A percentile compares a stretch with the other conserved stretches of the same genome.
These are phyloP conservation scores for Apeira syringaria DNA, from an alignment of 2,888 invertebrate species.

Conservation along the genomic window DNA sequence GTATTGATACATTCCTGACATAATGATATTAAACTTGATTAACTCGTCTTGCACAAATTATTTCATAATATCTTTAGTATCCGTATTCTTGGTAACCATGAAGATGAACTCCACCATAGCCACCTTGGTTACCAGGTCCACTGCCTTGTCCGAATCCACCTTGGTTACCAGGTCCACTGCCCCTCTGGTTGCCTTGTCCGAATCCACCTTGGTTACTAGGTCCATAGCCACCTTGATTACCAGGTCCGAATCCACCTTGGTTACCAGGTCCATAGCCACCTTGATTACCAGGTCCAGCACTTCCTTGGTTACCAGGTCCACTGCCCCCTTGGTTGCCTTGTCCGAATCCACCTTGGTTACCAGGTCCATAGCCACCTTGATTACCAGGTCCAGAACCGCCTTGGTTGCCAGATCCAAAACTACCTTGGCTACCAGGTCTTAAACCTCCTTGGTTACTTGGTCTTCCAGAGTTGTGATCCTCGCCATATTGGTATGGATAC, in stretches of 20 bases:
- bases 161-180: slow-evolving; percentile 9
- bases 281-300: slow-evolving; percentile 7
- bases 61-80: slow-evolving; percentile 8
- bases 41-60: no score
- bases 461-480: slow-evolving; percentile 3
- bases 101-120: background rate
- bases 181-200: slow-evolving; percentile 8
- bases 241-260: slow-evolving; percentile 12
- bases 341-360: slow-evolving; percentile 10
- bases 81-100: slow-evolving; percentile 23
- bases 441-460: slow-evolving; percentile 14
- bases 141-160: slow-evolving; percentile 4
- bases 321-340: slow-evolving; percentile 2
- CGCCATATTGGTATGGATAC: slow-evolving; percentile 10
- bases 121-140: slow-evolving; percentile 4
- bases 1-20: no score
- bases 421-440: slow-evolving; percentile 12
- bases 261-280: slow-evolving; percentile 9
- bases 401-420: slow-evolving; percentile 7
- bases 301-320: slow-evolving; percentile 7
- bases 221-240: slow-evolving; percentile 10
- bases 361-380: slow-evolving; percentile 4
- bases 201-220: slow-evolving; percentile 7
- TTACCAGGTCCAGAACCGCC: background rate
- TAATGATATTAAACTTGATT: no score